Base-by-base conservation (phyloP, 2,797 vertebrate species). In the Ctenochaetus hawaiiensis region DNA sequence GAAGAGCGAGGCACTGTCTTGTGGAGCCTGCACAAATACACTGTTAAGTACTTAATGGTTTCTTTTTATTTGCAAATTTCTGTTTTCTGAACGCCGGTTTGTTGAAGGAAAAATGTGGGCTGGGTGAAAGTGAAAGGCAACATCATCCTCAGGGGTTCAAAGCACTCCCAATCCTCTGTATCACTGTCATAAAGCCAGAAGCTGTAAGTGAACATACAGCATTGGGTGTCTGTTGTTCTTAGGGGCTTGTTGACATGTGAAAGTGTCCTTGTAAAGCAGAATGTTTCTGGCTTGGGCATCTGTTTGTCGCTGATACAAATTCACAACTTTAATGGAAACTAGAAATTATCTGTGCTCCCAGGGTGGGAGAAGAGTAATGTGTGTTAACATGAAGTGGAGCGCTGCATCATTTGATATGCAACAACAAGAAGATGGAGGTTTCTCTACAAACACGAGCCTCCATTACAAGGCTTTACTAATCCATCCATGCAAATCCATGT, bases 381-480 rank as follows among this genome's bases (percentile, higher is more conserved):
- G 86, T 74, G 84, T 81, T 87, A 77, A 88, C 89, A 81, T 77
- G 76, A 86, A 89, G 78, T 49, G 41, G 72, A 75, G 78, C 60
- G 41, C 80, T 1, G 62, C 78, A 78, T 92, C 77, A 34, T 87
- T 91, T 82, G 86, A 90, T 84, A 80, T 78, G 87, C 72, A 30
- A 67, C 85, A 87, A 85, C 82, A 88, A 68, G 80, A 82, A 81
- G 81, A 88, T 71, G 67, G 79, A 82, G 84, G 73, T 86, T 92
- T 88, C 91, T 77, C 78, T 53, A 69, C 87, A 85, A 90, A 80
- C 77, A 65, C 82, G 23, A 74, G 87, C 91, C 90, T 93, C 93
- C 87, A 93, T 94, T 94, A 94, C 92, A 93, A 89, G 91, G 91
- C 87, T 86, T 87, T 90, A 75, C 92, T 94, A 95, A 95, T 94